These are phyloP conservation scores for Sphaerodactylus townsendi DNA, from an alignment of 2,113 vertebrate species.

Conservation along the genomic window DNA sequence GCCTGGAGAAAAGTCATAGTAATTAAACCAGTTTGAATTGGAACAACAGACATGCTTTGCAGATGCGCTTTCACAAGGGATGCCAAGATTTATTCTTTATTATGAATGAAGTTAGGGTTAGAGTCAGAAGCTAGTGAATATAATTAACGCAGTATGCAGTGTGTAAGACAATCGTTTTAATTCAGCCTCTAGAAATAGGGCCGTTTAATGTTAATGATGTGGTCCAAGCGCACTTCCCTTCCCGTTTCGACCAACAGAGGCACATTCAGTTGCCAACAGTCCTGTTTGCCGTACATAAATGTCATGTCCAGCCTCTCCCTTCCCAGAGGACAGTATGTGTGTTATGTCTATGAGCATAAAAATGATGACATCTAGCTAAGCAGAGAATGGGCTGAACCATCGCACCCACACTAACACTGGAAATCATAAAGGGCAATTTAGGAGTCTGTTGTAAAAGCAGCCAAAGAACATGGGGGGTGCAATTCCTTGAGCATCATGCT, in stretches of 20 bases:
- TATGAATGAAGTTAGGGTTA: not conserved
- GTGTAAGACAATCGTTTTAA: slow-evolving; percentile 6
- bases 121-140: not conserved
- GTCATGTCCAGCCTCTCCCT: not conserved
- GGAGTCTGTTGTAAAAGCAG: not conserved
- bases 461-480: not conserved
- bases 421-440: not conserved
- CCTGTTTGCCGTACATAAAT: not conserved
- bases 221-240: not conserved
- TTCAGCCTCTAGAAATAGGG: not conserved
- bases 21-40: slow-evolving; percentile 19
- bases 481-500: not conserved
- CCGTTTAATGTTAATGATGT: not conserved
- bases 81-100: not conserved
- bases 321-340: not conserved
- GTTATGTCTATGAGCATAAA: not conserved
- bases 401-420: not conserved
- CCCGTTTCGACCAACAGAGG: not conserved
- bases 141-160: not conserved
- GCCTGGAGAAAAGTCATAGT: not conserved
- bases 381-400: not conserved
- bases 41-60: not conserved
- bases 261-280: not conserved
- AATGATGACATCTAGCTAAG: not conserved
- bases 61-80: not conserved